These are phyloP conservation scores for Tragulus kanchil DNA, from an alignment of 2,113 vertebrate species.

Conservation along the genomic window DNA sequence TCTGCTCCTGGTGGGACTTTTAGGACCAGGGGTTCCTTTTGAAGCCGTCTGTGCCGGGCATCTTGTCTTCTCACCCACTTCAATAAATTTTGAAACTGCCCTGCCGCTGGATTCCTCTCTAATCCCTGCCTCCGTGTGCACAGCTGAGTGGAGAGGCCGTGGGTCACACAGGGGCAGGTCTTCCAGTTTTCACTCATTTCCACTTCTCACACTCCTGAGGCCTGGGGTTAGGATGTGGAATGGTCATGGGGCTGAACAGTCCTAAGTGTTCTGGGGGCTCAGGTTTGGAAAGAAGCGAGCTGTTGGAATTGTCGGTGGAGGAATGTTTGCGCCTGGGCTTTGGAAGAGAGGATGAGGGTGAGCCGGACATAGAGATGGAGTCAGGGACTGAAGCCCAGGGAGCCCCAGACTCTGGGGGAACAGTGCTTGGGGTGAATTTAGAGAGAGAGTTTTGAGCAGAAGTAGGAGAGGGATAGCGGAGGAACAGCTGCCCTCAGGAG, in stretches of 20 bases:
- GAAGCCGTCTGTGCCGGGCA: not conserved
- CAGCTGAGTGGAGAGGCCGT: not conserved
- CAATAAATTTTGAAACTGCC: conserved; percentile 50
- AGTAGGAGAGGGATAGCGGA: fast-evolving
- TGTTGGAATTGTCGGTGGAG: not conserved
- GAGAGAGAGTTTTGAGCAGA: not conserved
- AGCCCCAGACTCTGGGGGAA: not conserved
- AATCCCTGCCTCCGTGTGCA: not conserved
- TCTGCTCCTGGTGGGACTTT: not conserved
- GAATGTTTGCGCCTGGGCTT: not conserved
- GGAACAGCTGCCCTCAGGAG: not conserved
- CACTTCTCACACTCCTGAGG: not conserved
- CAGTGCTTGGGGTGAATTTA: not conserved
- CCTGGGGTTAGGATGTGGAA: not conserved
- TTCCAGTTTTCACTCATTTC: not conserved
- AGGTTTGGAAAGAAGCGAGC: not conserved
- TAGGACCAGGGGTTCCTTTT: not conserved
- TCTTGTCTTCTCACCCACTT: not conserved
- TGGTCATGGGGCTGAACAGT: not conserved
- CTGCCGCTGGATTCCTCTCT: not conserved
- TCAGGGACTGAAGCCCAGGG: not conserved
- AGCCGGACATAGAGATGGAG: not conserved
- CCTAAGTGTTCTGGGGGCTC: no score
- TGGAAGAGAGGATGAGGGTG: not conserved
- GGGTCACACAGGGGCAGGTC: not conserved